Evolutionary conservation across 2,797 vertebrate species (phyloP).

Genomic region (Serranus cabrilla): DNA sequence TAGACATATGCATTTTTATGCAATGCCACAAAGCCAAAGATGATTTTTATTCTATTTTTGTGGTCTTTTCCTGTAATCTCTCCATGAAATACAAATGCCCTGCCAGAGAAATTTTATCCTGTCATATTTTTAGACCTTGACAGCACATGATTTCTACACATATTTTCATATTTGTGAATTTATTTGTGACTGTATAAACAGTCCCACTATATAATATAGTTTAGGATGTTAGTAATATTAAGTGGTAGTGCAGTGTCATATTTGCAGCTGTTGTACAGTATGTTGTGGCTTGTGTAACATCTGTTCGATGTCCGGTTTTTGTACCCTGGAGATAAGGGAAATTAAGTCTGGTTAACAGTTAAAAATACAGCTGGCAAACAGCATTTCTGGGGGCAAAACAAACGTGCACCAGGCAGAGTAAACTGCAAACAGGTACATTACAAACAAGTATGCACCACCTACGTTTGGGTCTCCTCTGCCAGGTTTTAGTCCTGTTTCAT

Average conservation of each 20-base stretch:
- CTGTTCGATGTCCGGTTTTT: constrained; percentile 3
- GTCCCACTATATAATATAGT: neutral
- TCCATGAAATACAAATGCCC: constrained; percentile 23
- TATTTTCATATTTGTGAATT: constrained; percentile 2
- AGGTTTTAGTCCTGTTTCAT: neutral
- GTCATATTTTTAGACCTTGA: constrained; percentile 10
- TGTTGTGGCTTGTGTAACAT: neutral
- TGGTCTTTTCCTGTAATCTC: constrained; percentile 23
- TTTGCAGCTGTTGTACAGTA: constrained; percentile 9
- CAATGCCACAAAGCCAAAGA: constrained; percentile 69
- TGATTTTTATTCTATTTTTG: constrained; percentile 13
- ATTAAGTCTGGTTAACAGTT: constrained; percentile 9
- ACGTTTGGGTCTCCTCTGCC: neutral
- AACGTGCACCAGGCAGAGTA: constrained; percentile 8
- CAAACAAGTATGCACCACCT: neutral
- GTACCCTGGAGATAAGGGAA: constrained; percentile 6
- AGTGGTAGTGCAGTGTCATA: neutral
- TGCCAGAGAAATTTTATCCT: constrained; percentile 2
- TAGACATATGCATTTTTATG: constrained; percentile 61
- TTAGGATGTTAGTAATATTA: neutral
- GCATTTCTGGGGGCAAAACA: constrained; percentile 2
- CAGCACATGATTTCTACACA: neutral
- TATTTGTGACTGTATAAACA: constrained; percentile 3
- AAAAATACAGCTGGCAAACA: constrained; percentile 1
- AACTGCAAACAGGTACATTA: neutral